phyloP scores from a whole-genome alignment of 2,888 invertebrate species.

The Cephus runcator region DNA sequence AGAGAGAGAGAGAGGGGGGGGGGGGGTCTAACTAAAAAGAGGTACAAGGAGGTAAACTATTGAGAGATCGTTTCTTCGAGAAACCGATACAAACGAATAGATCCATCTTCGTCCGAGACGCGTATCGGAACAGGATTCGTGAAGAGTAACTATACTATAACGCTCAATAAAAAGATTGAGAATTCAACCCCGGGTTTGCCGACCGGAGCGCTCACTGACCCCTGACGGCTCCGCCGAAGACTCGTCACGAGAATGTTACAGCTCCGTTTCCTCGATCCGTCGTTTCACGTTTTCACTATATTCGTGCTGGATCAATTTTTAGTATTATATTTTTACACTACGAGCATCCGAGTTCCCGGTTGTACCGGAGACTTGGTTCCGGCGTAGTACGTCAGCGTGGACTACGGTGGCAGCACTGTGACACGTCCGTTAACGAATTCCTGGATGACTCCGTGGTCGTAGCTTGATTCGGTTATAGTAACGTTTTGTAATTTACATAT shows the following conservation, averaged over 20 bases:
- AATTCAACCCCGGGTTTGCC: conserved; percentile 46
- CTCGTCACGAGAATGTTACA: conserved; percentile 42
- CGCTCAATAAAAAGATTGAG: conserved; percentile 34
- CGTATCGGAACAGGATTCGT: conserved; percentile 1
- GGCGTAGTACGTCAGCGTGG: no score
- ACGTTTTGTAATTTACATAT: no score
- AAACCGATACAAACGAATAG: no score
- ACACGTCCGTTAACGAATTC: no score
- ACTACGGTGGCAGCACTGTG: no score
- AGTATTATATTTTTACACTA: no score
- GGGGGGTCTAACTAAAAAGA: background rate
- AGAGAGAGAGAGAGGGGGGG: background rate
- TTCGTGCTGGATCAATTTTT: no score
- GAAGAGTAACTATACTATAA: background rate
- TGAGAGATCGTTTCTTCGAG: conserved; percentile 13
- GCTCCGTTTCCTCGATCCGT: background rate
- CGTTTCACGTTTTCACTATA: conserved; percentile 43
- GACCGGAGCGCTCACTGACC: conserved; percentile 50
- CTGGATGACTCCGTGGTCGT: no score
- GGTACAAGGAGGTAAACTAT: no score
- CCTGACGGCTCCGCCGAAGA: conserved; percentile 44
- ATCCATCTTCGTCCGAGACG: background rate
- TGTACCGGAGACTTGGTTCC: no score
- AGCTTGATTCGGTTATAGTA: no score
- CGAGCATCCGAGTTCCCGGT: no score